Base-by-base conservation (phyloP, 2,113 vertebrate species). In the Gadus macrocephalus region DNA sequence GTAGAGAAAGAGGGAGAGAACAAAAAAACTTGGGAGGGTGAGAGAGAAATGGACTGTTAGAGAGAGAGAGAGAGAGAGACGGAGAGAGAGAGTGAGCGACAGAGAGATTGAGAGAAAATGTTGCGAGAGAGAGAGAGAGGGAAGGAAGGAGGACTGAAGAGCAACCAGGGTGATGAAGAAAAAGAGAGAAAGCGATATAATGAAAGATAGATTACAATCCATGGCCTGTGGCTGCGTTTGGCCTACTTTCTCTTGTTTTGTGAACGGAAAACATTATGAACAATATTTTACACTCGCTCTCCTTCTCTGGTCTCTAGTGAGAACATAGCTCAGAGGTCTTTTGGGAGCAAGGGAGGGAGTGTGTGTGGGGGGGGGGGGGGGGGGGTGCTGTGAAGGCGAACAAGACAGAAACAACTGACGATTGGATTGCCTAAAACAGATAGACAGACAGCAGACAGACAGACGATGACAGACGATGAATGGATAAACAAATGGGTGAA, bases 201-300 rank as follows among this genome's bases (percentile, higher is more conserved):
- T 91, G 80, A 91, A 91, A 90, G 79, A 88, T 87, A 89, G 83
- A 91, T 91, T 86, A 88, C 79, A 82, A 90, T 89, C 83, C 74
- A 71, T 85, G 84, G 88, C 91, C 83, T 77, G 75, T 69, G 89
- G 90, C 83, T 62, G 42, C 85, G 76, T 85, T 83, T 89, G 90
- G 85, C 91, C 91, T 89, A 92, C 76, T 89, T 92, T 89, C 70
- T 75, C 64, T 74, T 74, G 56, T 75, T 64, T 71, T 77, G 66
- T 73, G 77, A 85, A 82, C 38, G 58, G 71, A 71, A 83, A 74
- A 78, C 71, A 77, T 82, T 74, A 67, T 75, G 60, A 75, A 64
- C 67, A 70, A 62, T 67, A 62, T 68, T 70, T 49, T 27, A 35
- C 62, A 20, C 38, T 59, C 61, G 6, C 16, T 22, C 55, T 38